phyloP scores from a whole-genome alignment of 2,888 invertebrate species.

The Temnothorax rugatulus region DNA sequence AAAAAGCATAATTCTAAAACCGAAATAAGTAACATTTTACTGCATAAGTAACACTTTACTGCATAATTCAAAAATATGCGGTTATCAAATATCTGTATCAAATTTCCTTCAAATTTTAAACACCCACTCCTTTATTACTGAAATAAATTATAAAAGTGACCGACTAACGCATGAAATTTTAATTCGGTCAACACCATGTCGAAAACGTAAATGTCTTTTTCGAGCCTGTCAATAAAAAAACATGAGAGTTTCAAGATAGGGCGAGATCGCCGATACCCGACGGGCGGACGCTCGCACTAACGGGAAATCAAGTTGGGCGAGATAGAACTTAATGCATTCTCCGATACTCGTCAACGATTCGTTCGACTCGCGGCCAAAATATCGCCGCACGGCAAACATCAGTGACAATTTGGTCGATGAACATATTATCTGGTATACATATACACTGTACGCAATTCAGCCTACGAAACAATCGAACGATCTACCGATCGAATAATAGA shows the following conservation, averaged over 20 bases:
- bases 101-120: not conserved
- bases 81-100: not conserved
- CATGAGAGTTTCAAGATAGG: conserved; percentile 31
- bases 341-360: conserved; percentile 63
- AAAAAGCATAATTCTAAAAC: not conserved
- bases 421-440: conserved; percentile 67
- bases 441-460: conserved; percentile 44
- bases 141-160: not conserved
- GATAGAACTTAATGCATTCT: conserved; percentile 63
- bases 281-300: conserved; percentile 20
- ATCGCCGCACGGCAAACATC: conserved; percentile 59
- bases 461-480: conserved; percentile 40
- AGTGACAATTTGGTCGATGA: conserved; percentile 72
- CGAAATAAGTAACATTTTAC: too few species aligned
- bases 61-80: not conserved
- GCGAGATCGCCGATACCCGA: conserved; percentile 28
- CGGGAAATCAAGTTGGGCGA: conserved; percentile 49
- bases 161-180: not conserved
- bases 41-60: too few species aligned
- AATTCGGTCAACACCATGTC: conserved; percentile 5
- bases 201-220: conserved; percentile 29
- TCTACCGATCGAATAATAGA: conserved; percentile 62
- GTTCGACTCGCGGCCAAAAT: conserved; percentile 57
- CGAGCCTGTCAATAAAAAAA: conserved; percentile 13
- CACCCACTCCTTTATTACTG: not conserved